A percentile compares a stretch with the other conserved stretches of the same genome.
These are phyloP conservation scores for Epinotia bilunana DNA, from an alignment of 2,888 invertebrate species.

Conservation along the genomic window DNA sequence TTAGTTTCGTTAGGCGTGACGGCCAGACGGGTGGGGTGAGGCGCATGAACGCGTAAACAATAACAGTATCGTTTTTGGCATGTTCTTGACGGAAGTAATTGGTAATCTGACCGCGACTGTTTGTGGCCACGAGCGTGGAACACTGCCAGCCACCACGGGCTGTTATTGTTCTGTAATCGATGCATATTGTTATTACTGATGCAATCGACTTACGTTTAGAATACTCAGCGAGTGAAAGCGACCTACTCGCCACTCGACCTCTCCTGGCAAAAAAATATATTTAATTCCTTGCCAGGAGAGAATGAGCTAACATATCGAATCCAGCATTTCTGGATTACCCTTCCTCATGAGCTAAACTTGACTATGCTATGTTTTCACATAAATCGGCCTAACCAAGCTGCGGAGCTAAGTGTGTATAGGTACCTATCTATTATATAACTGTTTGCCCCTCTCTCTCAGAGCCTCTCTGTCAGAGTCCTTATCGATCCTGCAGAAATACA, in stretches of 20 bases:
- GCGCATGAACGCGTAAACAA: too few species aligned
- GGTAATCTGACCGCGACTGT: background rate
- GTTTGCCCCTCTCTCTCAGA: background rate
- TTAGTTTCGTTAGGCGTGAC: too few species aligned
- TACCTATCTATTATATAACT: background rate
- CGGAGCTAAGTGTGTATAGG: too few species aligned
- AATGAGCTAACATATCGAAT: too few species aligned
- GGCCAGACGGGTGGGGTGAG: too few species aligned
- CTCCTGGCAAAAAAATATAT: too few species aligned
- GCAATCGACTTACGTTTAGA: background rate
- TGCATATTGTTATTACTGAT: constrained; percentile 9
- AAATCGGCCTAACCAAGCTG: background rate
- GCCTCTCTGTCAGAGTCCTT: background rate
- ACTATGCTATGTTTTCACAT: background rate
- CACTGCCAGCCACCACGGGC: background rate
- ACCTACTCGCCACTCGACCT: background rate
- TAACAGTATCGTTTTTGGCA: too few species aligned
- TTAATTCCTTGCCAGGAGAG: too few species aligned
- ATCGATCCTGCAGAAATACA: background rate
- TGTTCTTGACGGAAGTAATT: constrained; percentile 1
- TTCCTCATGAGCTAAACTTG: background rate
- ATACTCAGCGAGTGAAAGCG: constrained; percentile 14
- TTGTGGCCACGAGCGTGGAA: background rate
- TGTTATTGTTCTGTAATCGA: constrained; percentile 18
- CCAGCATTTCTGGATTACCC: background rate